Conservation (phyloP, 2,797 vertebrate genomes). For the Anisognathus igniventris region DNA sequence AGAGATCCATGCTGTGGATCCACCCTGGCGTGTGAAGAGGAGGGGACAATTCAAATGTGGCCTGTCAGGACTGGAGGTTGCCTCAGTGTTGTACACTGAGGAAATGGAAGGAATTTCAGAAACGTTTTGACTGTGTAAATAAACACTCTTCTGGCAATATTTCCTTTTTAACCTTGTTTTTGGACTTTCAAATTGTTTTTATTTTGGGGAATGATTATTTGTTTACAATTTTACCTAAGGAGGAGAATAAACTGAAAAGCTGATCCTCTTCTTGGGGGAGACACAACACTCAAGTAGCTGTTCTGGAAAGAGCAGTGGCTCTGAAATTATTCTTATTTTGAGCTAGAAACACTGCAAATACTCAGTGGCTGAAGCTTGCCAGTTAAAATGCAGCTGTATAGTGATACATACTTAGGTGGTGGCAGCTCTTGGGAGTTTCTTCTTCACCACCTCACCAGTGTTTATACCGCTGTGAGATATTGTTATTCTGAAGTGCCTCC, state of each 20-base stretch:
- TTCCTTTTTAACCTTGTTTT: not conserved
- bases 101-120: not conserved
- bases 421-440: not conserved
- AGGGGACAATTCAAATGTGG: fast-evolving
- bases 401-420: not conserved
- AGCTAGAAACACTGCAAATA: not conserved
- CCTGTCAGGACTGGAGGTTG: not conserved
- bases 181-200: not conserved
- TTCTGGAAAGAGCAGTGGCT: not conserved
- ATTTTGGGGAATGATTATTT: not conserved
- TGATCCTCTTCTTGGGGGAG: not conserved
- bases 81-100: not conserved
- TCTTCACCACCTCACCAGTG: not conserved
- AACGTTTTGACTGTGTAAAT: not conserved
- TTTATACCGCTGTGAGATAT: not conserved
- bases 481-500: slow-evolving; percentile 5
- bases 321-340: not conserved
- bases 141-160: not conserved
- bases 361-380: not conserved
- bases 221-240: not conserved
- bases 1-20: not conserved
- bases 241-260: not conserved
- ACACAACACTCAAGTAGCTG: not conserved
- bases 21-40: fast-evolving
- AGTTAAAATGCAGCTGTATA: not conserved